Conservation (phyloP, 2,888 invertebrate genomes). For the Ormyrus thymus region DNA sequence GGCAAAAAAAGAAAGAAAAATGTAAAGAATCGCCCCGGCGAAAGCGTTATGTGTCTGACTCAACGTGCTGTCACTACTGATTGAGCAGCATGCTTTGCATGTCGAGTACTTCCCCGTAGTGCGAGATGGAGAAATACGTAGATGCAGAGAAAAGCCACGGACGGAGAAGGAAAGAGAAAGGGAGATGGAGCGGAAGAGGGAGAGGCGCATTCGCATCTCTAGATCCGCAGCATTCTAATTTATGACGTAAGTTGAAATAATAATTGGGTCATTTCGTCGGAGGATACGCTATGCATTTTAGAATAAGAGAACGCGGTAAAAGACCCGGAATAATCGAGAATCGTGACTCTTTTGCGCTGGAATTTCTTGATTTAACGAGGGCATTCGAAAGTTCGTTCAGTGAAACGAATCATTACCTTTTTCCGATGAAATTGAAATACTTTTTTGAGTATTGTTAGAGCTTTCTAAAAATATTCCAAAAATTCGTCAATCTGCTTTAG, state of each 20-base stretch:
- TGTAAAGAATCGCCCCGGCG: neutral
- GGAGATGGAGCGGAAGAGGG: neutral
- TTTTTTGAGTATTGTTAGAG: too few relatives aligned
- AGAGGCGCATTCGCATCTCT: constrained; percentile 3
- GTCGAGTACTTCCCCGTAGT: neutral
- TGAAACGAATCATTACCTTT: neutral
- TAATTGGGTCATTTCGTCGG: constrained; percentile 29
- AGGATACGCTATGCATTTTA: constrained; percentile 17
- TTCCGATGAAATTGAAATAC: neutral
- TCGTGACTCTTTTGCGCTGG: constrained; percentile 26
- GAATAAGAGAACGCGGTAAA: neutral
- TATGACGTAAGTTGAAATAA: constrained; percentile 37
- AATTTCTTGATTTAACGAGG: constrained; percentile 23
- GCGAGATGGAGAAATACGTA: too few relatives aligned
- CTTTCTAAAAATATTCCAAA: too few relatives aligned
- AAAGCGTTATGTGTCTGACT: neutral
- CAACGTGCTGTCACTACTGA: constrained; percentile 32
- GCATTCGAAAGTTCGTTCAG: neutral
- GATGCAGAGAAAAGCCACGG: neutral
- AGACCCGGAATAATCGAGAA: constrained; percentile 34
- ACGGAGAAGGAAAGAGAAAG: too few relatives aligned
- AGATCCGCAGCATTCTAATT: constrained; percentile 23
- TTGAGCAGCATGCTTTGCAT: constrained; percentile 17
- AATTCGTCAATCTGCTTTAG: too few relatives aligned
- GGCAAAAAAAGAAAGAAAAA: neutral